Base-by-base conservation (phyloP, 2,888 invertebrate genomes). In the Lithophane socia region DNA sequence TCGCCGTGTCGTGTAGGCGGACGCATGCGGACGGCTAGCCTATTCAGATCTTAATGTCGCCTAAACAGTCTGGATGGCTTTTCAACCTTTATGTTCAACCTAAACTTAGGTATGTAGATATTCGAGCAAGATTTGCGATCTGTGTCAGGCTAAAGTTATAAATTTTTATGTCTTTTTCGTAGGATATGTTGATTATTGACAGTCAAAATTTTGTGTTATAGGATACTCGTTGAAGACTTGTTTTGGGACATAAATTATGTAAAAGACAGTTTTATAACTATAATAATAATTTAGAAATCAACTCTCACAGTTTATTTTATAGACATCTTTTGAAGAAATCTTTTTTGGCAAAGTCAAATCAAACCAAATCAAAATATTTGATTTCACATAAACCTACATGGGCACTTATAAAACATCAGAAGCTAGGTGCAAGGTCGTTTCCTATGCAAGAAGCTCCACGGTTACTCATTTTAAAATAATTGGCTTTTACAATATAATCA, bases 61-160 rank as follows among this genome's bases (percentile, higher is more conserved):
- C 82, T 89, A 89, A 88, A 86, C 84, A 79, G 85, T 86, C 88
- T 79, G 75, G 71, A 85, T 81, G 84, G 81, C 86, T 86, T 88
- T 80, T 77, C 86, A 86, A 86, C 89, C 86, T 88, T 89, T 84
- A 79, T 74, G 72, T 77, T 60, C 60, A 37, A 52, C 67, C 58
- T 72, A 75, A 80, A 72, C 78, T 66, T 73, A 44, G 66, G 37
- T 71, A 47, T 29, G 47, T 75, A 42, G 56, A 73, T 75, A 86
- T 78, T 67, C 56, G 44, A 52, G n/a, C 29, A 73, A 78, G 70
- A 84, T 84, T 84, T 79, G 78, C 24, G 76, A 79, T 79, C 42
- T 67, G 47, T 68, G 73, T 77, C 72, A 79, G 72, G 68, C 70
- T 65, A 65, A 82, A 64, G 70, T 77, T 70, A 73, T 85, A 60